These are phyloP conservation scores for Drosophila littoralis DNA, from an alignment of 1,140 invertebrate species.

Conservation along the genomic window DNA sequence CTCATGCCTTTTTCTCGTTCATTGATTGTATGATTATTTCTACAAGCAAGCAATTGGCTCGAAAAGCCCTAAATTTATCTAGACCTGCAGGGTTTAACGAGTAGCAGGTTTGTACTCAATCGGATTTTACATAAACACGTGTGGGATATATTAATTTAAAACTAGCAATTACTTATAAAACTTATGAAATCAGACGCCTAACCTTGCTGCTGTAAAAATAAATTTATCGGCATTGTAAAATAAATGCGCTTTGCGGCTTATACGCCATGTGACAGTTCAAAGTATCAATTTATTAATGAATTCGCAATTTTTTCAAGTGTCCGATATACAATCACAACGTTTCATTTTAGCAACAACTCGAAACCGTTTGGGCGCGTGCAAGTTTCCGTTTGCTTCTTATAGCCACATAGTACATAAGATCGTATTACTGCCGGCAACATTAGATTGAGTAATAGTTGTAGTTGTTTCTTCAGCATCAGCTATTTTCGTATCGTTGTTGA, in stretches of 20 bases:
- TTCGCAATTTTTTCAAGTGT: background rate
- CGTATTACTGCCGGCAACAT: background rate
- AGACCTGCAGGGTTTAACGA: too few relatives aligned
- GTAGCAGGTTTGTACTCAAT: too few relatives aligned
- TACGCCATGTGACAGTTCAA: constrained; percentile 7
- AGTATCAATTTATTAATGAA: constrained; percentile 15
- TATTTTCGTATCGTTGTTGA: constrained; percentile 16
- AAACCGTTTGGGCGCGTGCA: background rate
- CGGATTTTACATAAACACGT: too few relatives aligned
- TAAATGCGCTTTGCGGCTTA: constrained; percentile 4
- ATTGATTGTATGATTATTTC: too few relatives aligned
- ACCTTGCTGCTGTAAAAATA: background rate
- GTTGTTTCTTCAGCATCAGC: constrained; percentile 9
- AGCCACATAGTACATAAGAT: background rate
- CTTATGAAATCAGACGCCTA: background rate
- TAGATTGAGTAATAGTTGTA: background rate
- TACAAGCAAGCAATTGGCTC: too few relatives aligned
- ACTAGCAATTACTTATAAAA: background rate
- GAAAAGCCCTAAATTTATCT: too few relatives aligned
- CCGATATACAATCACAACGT: constrained; percentile 15
- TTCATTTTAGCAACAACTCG: background rate
- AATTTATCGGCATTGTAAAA: constrained; percentile 10
- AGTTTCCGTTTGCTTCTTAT: constrained; percentile 6
- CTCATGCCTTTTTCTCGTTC: too few relatives aligned
- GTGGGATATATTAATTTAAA: too few relatives aligned